These are phyloP conservation scores for Chrysopilus asiliformis DNA, from an alignment of 2,888 invertebrate species.

Conservation along the genomic window DNA sequence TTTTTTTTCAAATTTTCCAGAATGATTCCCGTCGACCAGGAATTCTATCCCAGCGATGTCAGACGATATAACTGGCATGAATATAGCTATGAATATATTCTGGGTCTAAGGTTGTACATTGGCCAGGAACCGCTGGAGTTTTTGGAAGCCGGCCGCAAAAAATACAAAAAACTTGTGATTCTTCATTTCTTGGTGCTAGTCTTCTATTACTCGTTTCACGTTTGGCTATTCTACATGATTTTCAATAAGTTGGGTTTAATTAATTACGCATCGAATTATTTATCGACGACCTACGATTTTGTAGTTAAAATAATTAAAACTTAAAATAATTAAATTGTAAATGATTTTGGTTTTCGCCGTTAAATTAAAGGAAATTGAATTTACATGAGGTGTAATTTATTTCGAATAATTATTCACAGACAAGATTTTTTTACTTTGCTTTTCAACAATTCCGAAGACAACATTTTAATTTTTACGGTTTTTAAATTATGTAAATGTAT, in stretches of 20 bases:
- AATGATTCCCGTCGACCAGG: constrained; percentile 17
- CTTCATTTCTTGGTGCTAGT: constrained; percentile 7
- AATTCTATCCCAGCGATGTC: constrained; percentile 18
- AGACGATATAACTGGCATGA: constrained; percentile 8
- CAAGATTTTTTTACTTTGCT: too few species aligned
- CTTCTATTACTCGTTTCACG: constrained; percentile 7
- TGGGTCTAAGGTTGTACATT: constrained; percentile 16
- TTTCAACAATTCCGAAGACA: too few species aligned
- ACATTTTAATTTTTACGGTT: too few species aligned
- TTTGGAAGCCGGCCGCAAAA: constrained; percentile 3
- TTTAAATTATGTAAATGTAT: too few species aligned
- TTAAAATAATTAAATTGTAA: too few species aligned
- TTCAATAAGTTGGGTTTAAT: constrained; percentile 2
- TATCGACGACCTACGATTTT: too few species aligned
- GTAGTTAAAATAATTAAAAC: too few species aligned
- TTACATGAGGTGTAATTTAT: too few species aligned
- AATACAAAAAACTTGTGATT: constrained; percentile 5
- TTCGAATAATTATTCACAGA: too few species aligned
- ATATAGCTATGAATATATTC: constrained; percentile 13
- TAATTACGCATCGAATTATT: too few species aligned
- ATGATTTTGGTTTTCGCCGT: too few species aligned
- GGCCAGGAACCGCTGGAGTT: constrained; percentile 11
- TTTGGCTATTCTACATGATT: constrained; percentile 1
- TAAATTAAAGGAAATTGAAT: too few species aligned
- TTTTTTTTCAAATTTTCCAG: constrained; percentile 3